Percentiles rank a stretch among this genome's conserved stretches.
Conservation (phyloP, 2,888 invertebrate species). For the Quadroppia sp. region DNA sequence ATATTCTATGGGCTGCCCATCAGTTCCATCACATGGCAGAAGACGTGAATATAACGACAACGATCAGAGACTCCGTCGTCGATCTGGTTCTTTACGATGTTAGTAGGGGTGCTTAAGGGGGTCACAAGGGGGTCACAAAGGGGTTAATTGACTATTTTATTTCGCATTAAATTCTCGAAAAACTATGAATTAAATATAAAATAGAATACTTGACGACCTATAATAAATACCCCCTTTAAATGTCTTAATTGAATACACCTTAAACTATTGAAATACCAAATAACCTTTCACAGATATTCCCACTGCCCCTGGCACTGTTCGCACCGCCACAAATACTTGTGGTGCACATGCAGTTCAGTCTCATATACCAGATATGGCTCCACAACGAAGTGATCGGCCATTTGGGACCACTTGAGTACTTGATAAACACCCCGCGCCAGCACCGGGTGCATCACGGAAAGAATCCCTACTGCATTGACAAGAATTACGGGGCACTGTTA, state of each 20-base stretch:
- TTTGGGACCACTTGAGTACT: conserved; percentile 76
- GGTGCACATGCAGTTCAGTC: conserved; percentile 80
- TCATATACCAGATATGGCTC: conserved; percentile 89
- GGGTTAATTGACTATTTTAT: too few species aligned
- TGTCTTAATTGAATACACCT: not conserved
- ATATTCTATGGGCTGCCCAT: conserved; percentile 81
- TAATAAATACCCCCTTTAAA: not conserved
- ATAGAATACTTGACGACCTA: too few species aligned
- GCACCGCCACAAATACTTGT: conserved; percentile 74
- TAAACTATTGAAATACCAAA: not conserved
- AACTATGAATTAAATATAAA: too few species aligned
- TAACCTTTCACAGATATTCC: conserved; percentile 49
- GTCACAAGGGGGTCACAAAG: too few species aligned
- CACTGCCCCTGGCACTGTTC: conserved; percentile 61
- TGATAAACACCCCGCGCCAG: conserved; percentile 84
- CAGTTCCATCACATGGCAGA: conserved; percentile 88
- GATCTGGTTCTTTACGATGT: conserved; percentile 77
- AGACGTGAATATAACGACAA: conserved; percentile 79
- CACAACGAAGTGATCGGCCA: conserved; percentile 77
- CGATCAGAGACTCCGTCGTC: conserved; percentile 71
- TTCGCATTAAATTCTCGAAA: too few species aligned
- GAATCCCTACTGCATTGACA: conserved; percentile 85
- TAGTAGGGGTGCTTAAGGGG: too few species aligned
- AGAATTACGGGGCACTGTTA: conserved; percentile 84
- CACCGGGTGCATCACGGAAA: conserved; percentile 71